Evolutionary conservation across 2,797 vertebrate genomes (phyloP).

Genomic region (Poecilia velifera): DNA sequence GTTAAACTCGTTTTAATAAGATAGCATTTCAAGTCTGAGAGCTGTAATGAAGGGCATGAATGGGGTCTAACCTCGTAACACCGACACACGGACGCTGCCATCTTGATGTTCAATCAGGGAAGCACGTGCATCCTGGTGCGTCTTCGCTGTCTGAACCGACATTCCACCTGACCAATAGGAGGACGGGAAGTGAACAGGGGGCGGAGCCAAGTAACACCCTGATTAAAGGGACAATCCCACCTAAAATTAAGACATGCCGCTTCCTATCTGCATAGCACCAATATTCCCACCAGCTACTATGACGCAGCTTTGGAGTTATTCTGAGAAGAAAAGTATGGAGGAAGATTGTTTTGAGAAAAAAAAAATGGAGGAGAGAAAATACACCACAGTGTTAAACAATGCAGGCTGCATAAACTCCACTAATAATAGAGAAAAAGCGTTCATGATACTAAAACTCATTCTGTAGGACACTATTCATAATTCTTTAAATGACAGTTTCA

Average conservation of each 20-base stretch:
- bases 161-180: conserved; percentile 57
- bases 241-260: neutral
- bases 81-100: conserved; percentile 80
- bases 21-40: fast-evolving
- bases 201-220: conserved; percentile 33
- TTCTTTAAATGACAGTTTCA: too few relatives aligned
- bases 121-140: conserved; percentile 62
- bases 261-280: neutral
- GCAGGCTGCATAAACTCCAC: neutral
- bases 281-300: neutral
- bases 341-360: neutral
- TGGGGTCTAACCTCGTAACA: conserved; percentile 75
- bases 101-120: conserved; percentile 69
- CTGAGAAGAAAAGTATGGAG: neutral
- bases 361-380: neutral
- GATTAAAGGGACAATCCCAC: conserved; percentile 31
- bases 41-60: conserved; percentile 25
- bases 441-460: too few relatives aligned
- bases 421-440: too few relatives aligned
- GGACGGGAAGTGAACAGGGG: conserved; percentile 1
- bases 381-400: neutral
- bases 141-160: conserved; percentile 55
- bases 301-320: neutral
- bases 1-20: fast-evolving
- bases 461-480: too few relatives aligned